Evolutionary conservation across 2,888 invertebrate genomes (phyloP).

Genomic region (Himalopsyche tibetana): DNA sequence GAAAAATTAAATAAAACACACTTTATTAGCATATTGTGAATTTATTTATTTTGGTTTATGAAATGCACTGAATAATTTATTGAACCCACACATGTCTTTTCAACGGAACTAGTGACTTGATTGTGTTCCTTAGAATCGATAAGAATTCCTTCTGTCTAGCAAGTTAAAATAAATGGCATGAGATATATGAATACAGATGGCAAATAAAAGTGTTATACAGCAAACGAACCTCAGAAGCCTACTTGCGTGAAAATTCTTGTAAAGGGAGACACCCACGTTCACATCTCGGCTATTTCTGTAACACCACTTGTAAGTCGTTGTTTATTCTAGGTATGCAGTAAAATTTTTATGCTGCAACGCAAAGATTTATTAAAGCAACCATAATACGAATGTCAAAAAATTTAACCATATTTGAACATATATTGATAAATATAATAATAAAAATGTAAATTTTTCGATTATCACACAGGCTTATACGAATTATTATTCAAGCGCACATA

Average conservation of each 20-base stretch:
- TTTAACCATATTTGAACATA: too few relatives aligned
- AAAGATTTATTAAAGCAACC: neutral
- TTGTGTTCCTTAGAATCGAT: slow-evolving; percentile 21
- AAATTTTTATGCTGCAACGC: neutral
- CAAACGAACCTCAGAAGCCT: slow-evolving; percentile 45
- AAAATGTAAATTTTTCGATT: too few relatives aligned
- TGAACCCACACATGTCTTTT: slow-evolving; percentile 17
- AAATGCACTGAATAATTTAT: neutral
- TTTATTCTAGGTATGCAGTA: slow-evolving; percentile 28
- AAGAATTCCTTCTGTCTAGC: slow-evolving; percentile 15
- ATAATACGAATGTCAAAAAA: too few relatives aligned
- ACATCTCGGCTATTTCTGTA: slow-evolving; percentile 55
- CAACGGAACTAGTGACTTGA: slow-evolving; percentile 17
- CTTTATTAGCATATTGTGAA: neutral
- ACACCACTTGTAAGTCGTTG: slow-evolving; percentile 53
- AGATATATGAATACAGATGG: slow-evolving; percentile 19
- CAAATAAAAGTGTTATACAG: slow-evolving; percentile 54
- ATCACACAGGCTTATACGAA: too few relatives aligned
- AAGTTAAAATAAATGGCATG: slow-evolving; percentile 19
- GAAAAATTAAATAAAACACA: too few relatives aligned
- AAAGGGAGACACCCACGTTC: slow-evolving; percentile 52
- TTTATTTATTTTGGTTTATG: neutral
- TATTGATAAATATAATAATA: too few relatives aligned
- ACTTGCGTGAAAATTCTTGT: slow-evolving; percentile 56
- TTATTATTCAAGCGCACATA: too few relatives aligned